Evolutionary conservation across 2,113 vertebrate species (phyloP).

Genomic region (Percina caprodes): DNA sequence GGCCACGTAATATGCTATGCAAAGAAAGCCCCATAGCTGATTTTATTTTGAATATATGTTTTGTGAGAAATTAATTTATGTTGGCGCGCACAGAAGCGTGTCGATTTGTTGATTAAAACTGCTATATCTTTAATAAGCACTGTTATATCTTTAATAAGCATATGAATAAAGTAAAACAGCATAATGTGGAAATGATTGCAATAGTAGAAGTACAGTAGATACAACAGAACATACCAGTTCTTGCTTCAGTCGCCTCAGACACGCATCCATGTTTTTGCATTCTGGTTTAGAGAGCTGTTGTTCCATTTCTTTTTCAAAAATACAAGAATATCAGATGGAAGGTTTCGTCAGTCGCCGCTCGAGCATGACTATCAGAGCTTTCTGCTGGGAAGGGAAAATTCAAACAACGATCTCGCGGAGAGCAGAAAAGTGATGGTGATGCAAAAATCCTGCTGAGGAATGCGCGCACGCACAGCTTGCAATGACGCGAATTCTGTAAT

Average conservation of each 20-base stretch:
- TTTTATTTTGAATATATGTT: not conserved
- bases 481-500: constrained; percentile 40
- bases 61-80: not conserved
- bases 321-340: constrained; percentile 42
- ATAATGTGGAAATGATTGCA: not conserved
- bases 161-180: not conserved
- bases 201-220: not conserved
- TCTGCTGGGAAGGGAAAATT: not conserved
- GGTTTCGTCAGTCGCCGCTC: constrained; percentile 9
- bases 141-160: not conserved
- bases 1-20: not conserved
- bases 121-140: not conserved
- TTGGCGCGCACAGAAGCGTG: too few relatives aligned
- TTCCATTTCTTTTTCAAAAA: constrained; percentile 65
- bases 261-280: constrained; percentile 82
- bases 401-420: constrained; percentile 20
- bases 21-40: not conserved
- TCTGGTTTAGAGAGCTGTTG: constrained; percentile 69
- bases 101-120: not conserved
- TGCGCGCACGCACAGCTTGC: constrained; percentile 52
- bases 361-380: constrained; percentile 49
- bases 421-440: constrained; percentile 19
- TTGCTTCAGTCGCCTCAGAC: constrained; percentile 83
- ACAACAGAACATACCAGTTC: constrained; percentile 79
- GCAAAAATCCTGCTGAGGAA: constrained; percentile 71